phyloP scores from a whole-genome alignment of 2,888 invertebrate genomes.

The Julus scandinavius region DNA sequence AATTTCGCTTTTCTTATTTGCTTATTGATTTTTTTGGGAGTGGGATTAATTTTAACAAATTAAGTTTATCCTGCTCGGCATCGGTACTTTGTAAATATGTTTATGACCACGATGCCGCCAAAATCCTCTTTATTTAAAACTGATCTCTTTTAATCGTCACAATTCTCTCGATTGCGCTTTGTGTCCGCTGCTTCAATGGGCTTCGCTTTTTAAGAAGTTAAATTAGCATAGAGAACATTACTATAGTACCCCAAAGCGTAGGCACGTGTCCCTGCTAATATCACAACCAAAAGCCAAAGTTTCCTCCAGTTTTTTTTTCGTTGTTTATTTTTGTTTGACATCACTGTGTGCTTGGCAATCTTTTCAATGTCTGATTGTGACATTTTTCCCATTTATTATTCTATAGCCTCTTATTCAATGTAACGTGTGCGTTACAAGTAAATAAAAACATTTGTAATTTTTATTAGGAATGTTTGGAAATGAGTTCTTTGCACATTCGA shows the following conservation, averaged over 20 bases:
- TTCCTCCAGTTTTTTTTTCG: neutral
- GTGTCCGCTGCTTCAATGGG: constrained; percentile 6
- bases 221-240: neutral
- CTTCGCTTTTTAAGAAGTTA: neutral
- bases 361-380: constrained; percentile 9
- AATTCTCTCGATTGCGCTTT: neutral
- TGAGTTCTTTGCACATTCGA: neutral
- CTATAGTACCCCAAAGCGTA: neutral
- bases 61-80: neutral
- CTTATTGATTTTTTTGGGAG: neutral
- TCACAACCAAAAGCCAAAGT: neutral
- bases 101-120: neutral
- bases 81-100: constrained; percentile 5
- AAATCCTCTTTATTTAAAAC: neutral
- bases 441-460: constrained; percentile 33
- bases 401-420: constrained; percentile 13
- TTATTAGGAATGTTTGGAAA: neutral
- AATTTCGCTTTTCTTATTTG: neutral
- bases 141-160: neutral
- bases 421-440: constrained; percentile 33
- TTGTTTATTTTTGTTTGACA: neutral
- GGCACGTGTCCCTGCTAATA: neutral
- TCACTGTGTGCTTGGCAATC: constrained; percentile 27
- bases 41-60: neutral
- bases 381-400: constrained; percentile 5